Evolutionary conservation across 2,888 invertebrate species (phyloP), one percentile per base, ranked within the genome.

Genomic region (Rhaphigaster nebulosa): DNA sequence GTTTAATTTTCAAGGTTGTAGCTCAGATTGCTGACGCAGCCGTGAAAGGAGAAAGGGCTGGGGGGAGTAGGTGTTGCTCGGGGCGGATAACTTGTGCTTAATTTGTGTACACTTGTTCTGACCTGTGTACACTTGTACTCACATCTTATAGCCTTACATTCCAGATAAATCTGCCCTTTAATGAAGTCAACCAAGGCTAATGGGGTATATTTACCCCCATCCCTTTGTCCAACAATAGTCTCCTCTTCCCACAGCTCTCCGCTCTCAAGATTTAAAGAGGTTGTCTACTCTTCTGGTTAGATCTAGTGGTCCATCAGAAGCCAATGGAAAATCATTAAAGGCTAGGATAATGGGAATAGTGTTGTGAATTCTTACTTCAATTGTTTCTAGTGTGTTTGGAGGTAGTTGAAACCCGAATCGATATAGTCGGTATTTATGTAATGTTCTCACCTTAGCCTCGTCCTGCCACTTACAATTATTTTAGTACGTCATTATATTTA

Each of bases 61-160:
- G n/a, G 84, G 84, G 41, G 84, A 45, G 70, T 76, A 76, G 41
- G 84, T 84, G 45, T 50, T 50, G 15, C n/a, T 15, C n/a, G 26
- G 45, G n/a, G 84, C 84, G 26, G 45, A 84, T 84, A 84, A 84
- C 84, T 84, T 84, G 84, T 23, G n/a, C 84, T 84, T 84, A 84
- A 84, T 84, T 84, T 84, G 84, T 84, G 84, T n/a, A 45, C 84
- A 84, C 84, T 84, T 84, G 84, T 50, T 50, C 45, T 26, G n/a
- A 18, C 45, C 84, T 26, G n/a, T n/a, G 34, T 76, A 38, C 38
- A 76, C 70, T 76, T 76, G 70, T 76, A 76, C 70, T 45, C 84
- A 45, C 84, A 45, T 84, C 84, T 84, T n/a, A 45, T 50, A 26
- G 45, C 84, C n/a, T 23, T n/a, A 50, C 45, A 41, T 84, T 45